Evolutionary conservation across 2,113 vertebrate species (phyloP), one percentile per base, ranked within the genome.

Genomic region (Andinoacara biseriatus): DNA sequence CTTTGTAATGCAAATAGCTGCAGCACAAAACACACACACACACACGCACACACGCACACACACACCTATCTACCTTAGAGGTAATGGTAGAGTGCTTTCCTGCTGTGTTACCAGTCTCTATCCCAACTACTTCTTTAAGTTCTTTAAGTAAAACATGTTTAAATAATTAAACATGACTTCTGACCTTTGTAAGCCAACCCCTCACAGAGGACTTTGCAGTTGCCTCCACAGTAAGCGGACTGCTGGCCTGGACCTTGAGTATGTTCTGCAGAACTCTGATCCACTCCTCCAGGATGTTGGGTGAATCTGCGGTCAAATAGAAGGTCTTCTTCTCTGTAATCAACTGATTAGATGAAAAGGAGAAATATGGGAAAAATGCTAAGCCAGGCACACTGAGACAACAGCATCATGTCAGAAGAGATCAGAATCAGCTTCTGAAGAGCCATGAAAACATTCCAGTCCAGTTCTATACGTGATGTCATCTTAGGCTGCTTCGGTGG

Each of bases 211-310:
- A 96, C 91, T 97, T 98, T 63, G 91, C 89, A 5, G 93, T 74
- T 61, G 88, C 95, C 24, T 95, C 95, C 91, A 94, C 89, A 18
- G 94, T 65, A 26, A 95, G 82, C 0, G 92, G 92, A 74, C 94
- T 92, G 31, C 96, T 96, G 84, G 95, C 96, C 89, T 97, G 97
- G 58, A 98, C 97, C 85, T 95, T 97, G 72, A 98, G 95, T 8
- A 97, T 93, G 80, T 96, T 97, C 93, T 97, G 97, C 4, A 98
- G 95, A 77, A 97, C 96, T 69, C 95, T 90, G 95, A 98, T 97
- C 97, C 97, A 98, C 86, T 98, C 97, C 87, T 98, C 97, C 90
- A 97, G 92, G 88, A 98, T 97, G 91, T 96, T 98, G 65, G 97
- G 97, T 18, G 97, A 98, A 84, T 98, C 97, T 6, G 97, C 97